Evolutionary conservation across 2,888 invertebrate species (phyloP).

Genomic region (Dicranocentrus wangi): DNA sequence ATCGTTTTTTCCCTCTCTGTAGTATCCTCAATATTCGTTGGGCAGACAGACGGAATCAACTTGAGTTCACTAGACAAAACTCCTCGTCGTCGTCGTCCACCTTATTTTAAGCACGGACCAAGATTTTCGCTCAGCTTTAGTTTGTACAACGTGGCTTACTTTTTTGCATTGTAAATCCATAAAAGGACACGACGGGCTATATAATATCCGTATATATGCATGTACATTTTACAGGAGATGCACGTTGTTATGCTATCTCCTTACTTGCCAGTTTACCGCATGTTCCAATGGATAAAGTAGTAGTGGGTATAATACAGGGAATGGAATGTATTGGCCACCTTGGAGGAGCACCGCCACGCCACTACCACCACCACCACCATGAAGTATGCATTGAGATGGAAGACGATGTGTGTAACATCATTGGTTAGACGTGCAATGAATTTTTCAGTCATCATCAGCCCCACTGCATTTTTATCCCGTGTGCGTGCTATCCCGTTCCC

Average conservation of each 20-base stretch:
- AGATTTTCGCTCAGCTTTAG: not conserved
- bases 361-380: too few species aligned
- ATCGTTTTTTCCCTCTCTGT: not conserved
- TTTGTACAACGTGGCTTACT: not conserved
- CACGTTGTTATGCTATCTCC: not conserved
- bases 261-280: too few species aligned
- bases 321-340: constrained; percentile 23
- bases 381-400: constrained; percentile 46
- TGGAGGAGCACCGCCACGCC: too few species aligned
- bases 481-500: not conserved
- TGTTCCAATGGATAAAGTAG: not conserved
- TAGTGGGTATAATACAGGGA: not conserved
- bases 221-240: not conserved
- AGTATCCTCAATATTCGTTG: not conserved
- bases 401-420: constrained; percentile 56
- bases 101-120: not conserved
- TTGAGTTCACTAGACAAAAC: constrained; percentile 1
- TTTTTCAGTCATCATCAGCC: constrained; percentile 22
- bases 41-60: constrained; percentile 4
- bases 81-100: not conserved
- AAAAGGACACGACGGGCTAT: not conserved
- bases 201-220: not conserved
- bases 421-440: constrained; percentile 61
- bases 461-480: not conserved
- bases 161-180: not conserved